Conservation (phyloP, 2,797 vertebrate genomes). For the Acanthornis magna region DNA sequence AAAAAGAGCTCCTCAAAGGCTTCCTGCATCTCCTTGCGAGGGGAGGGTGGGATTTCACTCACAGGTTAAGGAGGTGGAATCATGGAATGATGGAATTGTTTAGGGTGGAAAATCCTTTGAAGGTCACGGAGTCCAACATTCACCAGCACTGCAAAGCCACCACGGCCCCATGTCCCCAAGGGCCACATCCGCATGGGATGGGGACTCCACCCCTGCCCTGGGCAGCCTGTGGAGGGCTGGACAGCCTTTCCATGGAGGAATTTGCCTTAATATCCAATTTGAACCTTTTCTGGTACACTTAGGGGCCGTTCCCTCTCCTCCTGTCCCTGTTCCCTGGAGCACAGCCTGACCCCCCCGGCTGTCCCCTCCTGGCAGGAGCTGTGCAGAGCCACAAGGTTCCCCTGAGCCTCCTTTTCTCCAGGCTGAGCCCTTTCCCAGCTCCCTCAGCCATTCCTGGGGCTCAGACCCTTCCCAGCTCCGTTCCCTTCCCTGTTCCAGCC, state of each 20-base stretch:
- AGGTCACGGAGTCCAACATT: background rate
- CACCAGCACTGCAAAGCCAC: background rate
- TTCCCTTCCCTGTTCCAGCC: rapidly evolving
- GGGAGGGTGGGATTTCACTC: background rate
- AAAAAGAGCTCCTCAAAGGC: background rate
- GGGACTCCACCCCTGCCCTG: background rate
- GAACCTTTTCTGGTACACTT: rapidly evolving
- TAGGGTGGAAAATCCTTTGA: background rate
- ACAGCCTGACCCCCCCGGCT: background rate
- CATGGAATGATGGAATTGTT: background rate
- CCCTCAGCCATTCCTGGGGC: too few species aligned
- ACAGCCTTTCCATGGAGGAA: background rate
- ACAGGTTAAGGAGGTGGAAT: background rate
- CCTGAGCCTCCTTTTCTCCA: background rate
- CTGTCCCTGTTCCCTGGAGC: too few species aligned
- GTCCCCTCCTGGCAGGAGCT: background rate
- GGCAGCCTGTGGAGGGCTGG: background rate
- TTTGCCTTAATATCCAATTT: background rate
- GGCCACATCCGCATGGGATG: background rate
- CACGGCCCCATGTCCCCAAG: background rate
- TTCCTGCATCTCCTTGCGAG: background rate
- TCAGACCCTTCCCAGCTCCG: too few species aligned
- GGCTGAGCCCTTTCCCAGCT: background rate
- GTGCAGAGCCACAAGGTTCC: background rate
- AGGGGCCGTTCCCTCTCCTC: background rate